A percentile compares a stretch with the other conserved stretches of the same genome.
Evolutionary conservation across 2,888 invertebrate genomes (phyloP).

Genomic region (Autographa gamma): DNA sequence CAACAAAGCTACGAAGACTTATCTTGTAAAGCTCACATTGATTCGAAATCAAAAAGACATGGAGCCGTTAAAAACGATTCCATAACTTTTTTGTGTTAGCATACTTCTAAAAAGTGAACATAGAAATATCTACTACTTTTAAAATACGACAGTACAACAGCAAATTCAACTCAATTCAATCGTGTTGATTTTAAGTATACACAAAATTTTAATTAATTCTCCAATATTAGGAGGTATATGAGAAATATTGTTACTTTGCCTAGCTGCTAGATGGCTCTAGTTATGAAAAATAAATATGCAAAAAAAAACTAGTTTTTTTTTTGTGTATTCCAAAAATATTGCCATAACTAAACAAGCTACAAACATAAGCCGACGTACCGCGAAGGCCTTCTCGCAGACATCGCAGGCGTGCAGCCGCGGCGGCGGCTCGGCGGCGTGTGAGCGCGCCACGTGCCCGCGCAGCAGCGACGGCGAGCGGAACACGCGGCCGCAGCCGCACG

Average conservation of each 20-base stretch:
- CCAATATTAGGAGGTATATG: too few species aligned
- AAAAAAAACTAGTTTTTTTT: too few species aligned
- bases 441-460: slow-evolving; percentile 59
- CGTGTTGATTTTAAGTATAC: too few species aligned
- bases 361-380: slow-evolving; percentile 51
- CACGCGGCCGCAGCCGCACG: slow-evolving; percentile 68
- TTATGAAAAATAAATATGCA: too few species aligned
- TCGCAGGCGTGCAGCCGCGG: slow-evolving; percentile 61
- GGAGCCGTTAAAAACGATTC: background rate
- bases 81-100: background rate
- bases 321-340: too few species aligned
- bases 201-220: too few species aligned
- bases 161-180: too few species aligned
- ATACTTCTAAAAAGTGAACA: background rate
- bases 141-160: too few species aligned
- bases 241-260: too few species aligned
- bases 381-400: slow-evolving; percentile 66
- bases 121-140: background rate
- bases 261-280: too few species aligned
- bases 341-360: background rate
- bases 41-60: background rate
- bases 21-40: background rate
- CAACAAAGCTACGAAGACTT: background rate
- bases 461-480: slow-evolving; percentile 69
- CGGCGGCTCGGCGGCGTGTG: slow-evolving; percentile 46